Conservation (phyloP, 2,113 vertebrate genomes). For the Perca flavescens region DNA sequence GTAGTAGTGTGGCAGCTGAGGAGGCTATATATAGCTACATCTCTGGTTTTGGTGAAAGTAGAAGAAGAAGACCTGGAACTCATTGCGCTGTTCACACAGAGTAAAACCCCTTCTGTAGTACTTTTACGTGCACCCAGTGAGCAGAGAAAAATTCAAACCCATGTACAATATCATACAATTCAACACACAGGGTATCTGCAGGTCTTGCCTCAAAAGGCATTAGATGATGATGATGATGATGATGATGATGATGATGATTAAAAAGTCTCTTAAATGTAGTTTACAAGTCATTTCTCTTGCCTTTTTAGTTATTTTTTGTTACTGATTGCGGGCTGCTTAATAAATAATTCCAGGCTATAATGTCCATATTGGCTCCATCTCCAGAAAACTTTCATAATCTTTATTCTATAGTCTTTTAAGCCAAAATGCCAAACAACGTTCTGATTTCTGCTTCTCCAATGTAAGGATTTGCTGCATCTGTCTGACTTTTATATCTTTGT, state of each 20-base stretch:
- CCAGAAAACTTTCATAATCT: no score
- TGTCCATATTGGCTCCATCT: no score
- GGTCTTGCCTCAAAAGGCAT: neutral
- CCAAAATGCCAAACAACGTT: no score
- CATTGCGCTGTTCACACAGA: neutral
- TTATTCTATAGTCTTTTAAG: no score
- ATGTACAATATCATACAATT: neutral
- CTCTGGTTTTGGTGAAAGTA: slow-evolving; percentile 71
- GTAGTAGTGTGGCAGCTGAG: slow-evolving; percentile 72
- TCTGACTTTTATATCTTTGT: neutral
- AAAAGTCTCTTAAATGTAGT: no score
- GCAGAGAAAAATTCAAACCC: neutral
- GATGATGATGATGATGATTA: no score
- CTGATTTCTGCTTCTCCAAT: no score
- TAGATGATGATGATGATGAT: no score
- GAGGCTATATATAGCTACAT: slow-evolving; percentile 69
- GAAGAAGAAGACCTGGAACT: slow-evolving; percentile 45
- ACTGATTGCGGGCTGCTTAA: no score
- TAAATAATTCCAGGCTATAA: no score
- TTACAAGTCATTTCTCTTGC: no score
- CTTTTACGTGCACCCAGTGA: neutral
- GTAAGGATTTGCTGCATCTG: neutral
- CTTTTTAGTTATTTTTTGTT: no score
- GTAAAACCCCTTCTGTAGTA: neutral
- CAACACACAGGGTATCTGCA: neutral